Base-by-base conservation (phyloP, 2,113 vertebrate species). In the Muntiacus reevesi region DNA sequence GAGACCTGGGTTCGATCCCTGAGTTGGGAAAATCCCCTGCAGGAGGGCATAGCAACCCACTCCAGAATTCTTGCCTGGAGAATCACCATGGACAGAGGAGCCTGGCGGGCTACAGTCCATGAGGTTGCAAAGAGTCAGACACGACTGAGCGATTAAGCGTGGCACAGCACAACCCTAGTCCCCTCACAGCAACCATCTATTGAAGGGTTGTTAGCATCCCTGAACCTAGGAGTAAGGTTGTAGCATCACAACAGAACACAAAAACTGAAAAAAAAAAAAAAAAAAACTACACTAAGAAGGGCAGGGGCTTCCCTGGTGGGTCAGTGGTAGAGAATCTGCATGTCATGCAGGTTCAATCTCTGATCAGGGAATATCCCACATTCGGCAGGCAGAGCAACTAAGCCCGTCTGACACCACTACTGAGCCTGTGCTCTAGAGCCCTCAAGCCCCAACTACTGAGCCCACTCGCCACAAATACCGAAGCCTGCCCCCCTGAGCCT, bases 101-200 rank as follows among this genome's bases (percentile, higher is more conserved):
- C n/a, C 67, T 71, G n/a, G 67, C 0, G 2, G 67, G 67, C 67
- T n/a, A 71, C 19, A 71, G n/a, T 71, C n/a, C 67, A 12, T 12
- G 19, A 71, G n/a, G 17, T 3, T 71, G 17, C n/a, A 71, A 36
- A 71, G n/a, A 71, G n/a, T 71, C n/a, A 71, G 64, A 71, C 64
- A 23, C 0, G 9, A 11, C 64, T 67, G 33, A 67, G 33, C 8
- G 4, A 36, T 17, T 71, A 71, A 71, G n/a, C 1, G 0, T 7
- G 9, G 33, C 62, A 64, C 1, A 64, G 7, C 4, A 71, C 64
- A 36, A 47, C 45, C 28, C 45, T n/a, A 50, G 43, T 2, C 30
- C 30, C 60, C 30, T 36, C 30, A 67, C 21, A 87, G 45, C 45
- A 25, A 52, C 45, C 50, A 67, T 11, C 43, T 60, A 27, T 3